phyloP scores from a whole-genome alignment of 2,888 invertebrate species.

The Tiphia femorata region DNA sequence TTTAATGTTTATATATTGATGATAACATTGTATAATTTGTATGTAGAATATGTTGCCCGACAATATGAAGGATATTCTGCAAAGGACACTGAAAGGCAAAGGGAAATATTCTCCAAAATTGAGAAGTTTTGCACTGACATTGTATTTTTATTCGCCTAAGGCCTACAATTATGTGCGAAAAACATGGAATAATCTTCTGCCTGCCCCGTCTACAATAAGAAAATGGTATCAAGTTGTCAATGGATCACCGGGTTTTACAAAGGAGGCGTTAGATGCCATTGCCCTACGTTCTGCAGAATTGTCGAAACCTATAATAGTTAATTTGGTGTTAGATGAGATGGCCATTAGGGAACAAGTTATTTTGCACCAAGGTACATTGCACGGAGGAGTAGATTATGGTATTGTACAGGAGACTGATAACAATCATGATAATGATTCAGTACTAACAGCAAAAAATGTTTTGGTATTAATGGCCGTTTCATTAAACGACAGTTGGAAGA shows the following conservation, averaged over 20 bases:
- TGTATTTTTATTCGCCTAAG: conserved; percentile 9
- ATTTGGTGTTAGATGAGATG: conserved; percentile 28
- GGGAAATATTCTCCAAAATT: no score
- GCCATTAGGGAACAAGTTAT: conserved; percentile 18
- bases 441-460: conserved; percentile 18
- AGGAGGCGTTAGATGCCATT: not conserved
- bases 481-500: conserved; percentile 22
- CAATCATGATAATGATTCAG: no score
- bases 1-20: no score
- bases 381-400: conserved; percentile 25
- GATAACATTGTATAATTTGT: no score
- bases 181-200: not conserved
- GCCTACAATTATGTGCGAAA: conserved; percentile 2
- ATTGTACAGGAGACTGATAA: conserved; percentile 8
- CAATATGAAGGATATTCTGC: no score
- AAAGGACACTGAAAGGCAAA: no score
- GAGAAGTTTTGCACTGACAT: no score
- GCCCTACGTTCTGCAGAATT: no score
- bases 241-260: conserved; percentile 1
- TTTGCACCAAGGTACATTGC: conserved; percentile 10
- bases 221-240: not conserved
- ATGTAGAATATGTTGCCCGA: no score
- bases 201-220: not conserved
- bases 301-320: no score
- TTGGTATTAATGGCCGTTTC: conserved; percentile 18